Evolutionary conservation across 2,113 vertebrate genomes (phyloP).

Genomic region (Spea multiplicata): DNA sequence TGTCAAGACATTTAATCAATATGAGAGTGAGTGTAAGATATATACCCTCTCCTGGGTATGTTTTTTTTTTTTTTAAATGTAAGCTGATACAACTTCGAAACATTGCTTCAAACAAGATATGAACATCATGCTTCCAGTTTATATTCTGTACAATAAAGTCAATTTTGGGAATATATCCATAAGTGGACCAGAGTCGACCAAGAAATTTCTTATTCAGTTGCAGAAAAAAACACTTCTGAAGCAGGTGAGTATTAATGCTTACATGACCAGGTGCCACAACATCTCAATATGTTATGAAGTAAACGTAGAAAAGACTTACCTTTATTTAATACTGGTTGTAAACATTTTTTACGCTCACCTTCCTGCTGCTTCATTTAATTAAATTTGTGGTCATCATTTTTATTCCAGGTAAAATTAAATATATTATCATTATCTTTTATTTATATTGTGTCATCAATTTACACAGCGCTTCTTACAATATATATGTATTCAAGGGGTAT

Average conservation of each 20-base stretch:
- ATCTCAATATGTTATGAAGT: background rate
- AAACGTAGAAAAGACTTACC: no score
- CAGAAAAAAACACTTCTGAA: slow-evolving; percentile 21
- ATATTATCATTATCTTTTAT: background rate
- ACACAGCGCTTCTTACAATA: no score
- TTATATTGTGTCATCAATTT: no score
- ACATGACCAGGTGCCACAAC: slow-evolving; percentile 42
- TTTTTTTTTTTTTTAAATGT: slow-evolving; percentile 48
- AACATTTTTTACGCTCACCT: no score
- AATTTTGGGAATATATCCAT: slow-evolving; percentile 9
- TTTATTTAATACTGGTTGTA: no score
- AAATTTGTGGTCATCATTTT: background rate
- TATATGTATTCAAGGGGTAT: no score
- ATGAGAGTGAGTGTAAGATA: slow-evolving; percentile 39
- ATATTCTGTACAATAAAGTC: slow-evolving; percentile 49
- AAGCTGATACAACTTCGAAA: slow-evolving; percentile 34
- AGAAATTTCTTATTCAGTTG: slow-evolving; percentile 26
- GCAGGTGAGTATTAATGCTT: slow-evolving; percentile 39
- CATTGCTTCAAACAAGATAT: slow-evolving; percentile 45
- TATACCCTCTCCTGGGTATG: slow-evolving; percentile 31
- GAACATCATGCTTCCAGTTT: slow-evolving; percentile 46
- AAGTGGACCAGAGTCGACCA: slow-evolving; percentile 26
- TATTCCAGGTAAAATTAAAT: background rate
- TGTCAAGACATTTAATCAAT: slow-evolving; percentile 32
- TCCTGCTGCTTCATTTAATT: background rate